These are phyloP conservation scores for Pituophis catenifer DNA, from an alignment of 2,113 vertebrate species.

Conservation along the genomic window DNA sequence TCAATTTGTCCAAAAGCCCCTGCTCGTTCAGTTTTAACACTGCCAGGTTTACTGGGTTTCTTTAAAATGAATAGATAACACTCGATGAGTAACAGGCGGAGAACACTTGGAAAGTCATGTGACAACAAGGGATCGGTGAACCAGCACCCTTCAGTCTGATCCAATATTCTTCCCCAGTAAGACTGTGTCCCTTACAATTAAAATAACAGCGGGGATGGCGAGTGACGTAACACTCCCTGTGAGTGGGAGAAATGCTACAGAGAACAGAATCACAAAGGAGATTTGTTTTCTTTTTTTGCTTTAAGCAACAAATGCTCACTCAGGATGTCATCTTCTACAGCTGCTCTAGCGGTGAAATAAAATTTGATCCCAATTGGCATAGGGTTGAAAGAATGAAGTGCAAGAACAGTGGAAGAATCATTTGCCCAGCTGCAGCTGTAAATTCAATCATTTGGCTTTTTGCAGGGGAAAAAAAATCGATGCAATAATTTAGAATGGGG, in stretches of 20 bases:
- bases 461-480: neutral
- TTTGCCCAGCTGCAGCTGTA: constrained; percentile 25
- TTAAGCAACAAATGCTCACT: constrained; percentile 29
- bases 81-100: constrained; percentile 85
- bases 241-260: constrained; percentile 38
- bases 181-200: constrained; percentile 28
- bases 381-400: constrained; percentile 4
- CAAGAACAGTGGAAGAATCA: constrained; percentile 16
- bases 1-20: constrained; percentile 99
- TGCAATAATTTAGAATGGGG: constrained; percentile 53
- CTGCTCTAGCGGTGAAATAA: neutral
- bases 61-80: constrained; percentile 97
- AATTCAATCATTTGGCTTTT: constrained; percentile 55
- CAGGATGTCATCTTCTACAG: neutral
- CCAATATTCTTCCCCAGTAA: constrained; percentile 64
- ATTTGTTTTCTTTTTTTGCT: constrained; percentile 8
- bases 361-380: constrained; percentile 34
- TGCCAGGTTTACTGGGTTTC: constrained; percentile 99
- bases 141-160: constrained; percentile 67
- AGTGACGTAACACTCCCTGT: neutral
- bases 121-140: constrained; percentile 80
- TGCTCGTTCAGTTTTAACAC: constrained; percentile 99
- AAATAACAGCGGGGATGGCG: neutral
- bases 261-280: constrained; percentile 40
- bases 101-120: constrained; percentile 84